Conservation (phyloP, 2,113 vertebrate genomes). For the Dicerorhinus sumatrensis region DNA sequence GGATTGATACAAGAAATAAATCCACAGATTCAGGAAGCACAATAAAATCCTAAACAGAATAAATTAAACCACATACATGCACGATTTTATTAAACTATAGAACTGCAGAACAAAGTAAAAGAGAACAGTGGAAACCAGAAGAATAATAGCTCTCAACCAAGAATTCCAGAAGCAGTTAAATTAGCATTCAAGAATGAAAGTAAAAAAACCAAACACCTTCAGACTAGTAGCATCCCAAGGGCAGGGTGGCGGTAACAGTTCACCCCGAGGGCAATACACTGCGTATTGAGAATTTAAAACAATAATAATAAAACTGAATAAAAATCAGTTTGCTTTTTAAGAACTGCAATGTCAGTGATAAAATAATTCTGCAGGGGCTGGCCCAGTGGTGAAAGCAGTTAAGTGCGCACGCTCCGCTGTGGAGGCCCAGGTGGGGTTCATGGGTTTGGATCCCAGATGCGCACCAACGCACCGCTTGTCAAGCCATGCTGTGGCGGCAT, state of each 20-base stretch:
- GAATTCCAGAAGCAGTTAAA: conserved; percentile 29
- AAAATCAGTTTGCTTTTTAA: background rate
- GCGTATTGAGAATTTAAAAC: background rate
- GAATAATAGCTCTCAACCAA: background rate
- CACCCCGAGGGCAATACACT: background rate
- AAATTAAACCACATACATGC: background rate
- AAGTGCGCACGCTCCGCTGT: too few relatives aligned
- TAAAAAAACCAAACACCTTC: background rate
- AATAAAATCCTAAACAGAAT: conserved; percentile 8
- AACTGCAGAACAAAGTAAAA: background rate
- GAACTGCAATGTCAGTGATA: background rate
- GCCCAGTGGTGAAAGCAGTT: too few relatives aligned
- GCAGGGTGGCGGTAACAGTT: background rate
- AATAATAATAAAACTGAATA: background rate
- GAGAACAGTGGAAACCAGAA: background rate
- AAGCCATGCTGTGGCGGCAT: too few relatives aligned
- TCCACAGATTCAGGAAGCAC: conserved; percentile 13
- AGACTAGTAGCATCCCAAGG: background rate
- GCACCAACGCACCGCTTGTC: too few relatives aligned
- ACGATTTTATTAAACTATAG: background rate
- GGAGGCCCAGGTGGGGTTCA: too few relatives aligned
- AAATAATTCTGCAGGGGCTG: background rate
- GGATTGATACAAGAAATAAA: background rate
- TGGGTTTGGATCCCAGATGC: too few relatives aligned
- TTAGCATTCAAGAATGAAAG: background rate